Percentiles rank a stretch among this genome's conserved stretches.
phyloP scores from a whole-genome alignment of 2,797 vertebrate genomes.

The Hippoglossus hippoglossus region DNA sequence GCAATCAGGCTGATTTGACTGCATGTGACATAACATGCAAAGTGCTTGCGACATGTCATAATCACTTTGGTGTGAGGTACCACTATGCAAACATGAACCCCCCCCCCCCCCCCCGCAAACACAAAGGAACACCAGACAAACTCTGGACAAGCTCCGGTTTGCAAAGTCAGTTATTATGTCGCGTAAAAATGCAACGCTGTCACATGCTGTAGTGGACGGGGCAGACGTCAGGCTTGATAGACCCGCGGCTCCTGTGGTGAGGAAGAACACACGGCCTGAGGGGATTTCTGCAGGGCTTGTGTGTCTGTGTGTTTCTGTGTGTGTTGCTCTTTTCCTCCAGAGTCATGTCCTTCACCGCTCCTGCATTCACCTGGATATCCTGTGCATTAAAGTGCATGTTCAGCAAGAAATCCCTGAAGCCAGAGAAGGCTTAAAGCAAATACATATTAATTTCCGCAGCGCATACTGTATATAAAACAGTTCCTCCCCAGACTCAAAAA shows the following conservation, averaged over 20 bases:
- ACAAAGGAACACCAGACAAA: slow-evolving; percentile 16
- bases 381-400: slow-evolving; percentile 45
- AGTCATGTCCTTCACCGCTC: slow-evolving; percentile 74
- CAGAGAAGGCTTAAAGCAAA: slow-evolving; percentile 71
- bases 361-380: slow-evolving; percentile 72
- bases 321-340: slow-evolving; percentile 44
- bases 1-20: slow-evolving; percentile 32
- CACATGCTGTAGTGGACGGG: slow-evolving; percentile 62
- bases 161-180: slow-evolving; percentile 47
- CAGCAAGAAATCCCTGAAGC: slow-evolving; percentile 74
- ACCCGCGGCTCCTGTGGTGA: slow-evolving; percentile 43
- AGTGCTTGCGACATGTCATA: slow-evolving; percentile 18
- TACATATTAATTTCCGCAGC: slow-evolving; percentile 73
- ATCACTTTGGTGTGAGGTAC: slow-evolving; percentile 17
- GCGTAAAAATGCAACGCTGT: slow-evolving; percentile 51
- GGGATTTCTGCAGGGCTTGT: slow-evolving; percentile 37
- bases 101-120: background rate
- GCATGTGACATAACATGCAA: slow-evolving; percentile 31
- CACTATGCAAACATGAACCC: background rate
- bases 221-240: slow-evolving; percentile 53
- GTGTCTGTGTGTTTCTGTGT: slow-evolving; percentile 26
- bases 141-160: slow-evolving; percentile 27
- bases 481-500: slow-evolving; percentile 40
- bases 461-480: slow-evolving; percentile 48
- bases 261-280: slow-evolving; percentile 62